phyloP scores from a whole-genome alignment of 35 echinoderm and acorn worm species.

The Strongylocentrotus purpuratus region DNA sequence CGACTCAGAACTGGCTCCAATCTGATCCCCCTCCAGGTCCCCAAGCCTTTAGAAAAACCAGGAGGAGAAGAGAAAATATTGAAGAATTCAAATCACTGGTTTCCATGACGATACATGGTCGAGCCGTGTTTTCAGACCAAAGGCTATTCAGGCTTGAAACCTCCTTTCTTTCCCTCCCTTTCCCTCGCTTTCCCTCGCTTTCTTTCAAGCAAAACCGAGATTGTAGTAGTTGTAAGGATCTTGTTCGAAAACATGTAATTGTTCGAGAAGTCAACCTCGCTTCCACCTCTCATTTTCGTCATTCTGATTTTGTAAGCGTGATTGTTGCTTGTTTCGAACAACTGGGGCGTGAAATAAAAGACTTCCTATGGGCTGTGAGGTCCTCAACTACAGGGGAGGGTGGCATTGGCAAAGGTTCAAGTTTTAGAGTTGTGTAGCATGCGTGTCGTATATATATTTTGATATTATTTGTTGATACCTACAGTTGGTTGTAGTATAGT shows the following conservation, averaged over 20 bases:
- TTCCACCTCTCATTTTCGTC: background rate
- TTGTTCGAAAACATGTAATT: background rate
- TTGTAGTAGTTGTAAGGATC: background rate
- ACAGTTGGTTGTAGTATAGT: too few relatives aligned
- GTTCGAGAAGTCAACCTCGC: background rate
- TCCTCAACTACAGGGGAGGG: background rate
- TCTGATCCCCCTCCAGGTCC: slow-evolving; percentile 3
- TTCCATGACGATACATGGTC: background rate
- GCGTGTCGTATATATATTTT: background rate
- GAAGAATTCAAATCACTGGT: background rate
- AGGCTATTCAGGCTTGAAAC: background rate
- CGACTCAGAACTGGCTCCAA: background rate
- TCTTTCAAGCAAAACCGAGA: background rate
- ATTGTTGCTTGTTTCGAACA: background rate
- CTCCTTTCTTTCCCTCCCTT: too few relatives aligned
- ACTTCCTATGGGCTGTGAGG: background rate
- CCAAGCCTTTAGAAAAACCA: background rate
- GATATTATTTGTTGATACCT: background rate
- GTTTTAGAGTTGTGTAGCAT: background rate
- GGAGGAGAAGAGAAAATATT: background rate
- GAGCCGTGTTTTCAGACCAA: slow-evolving; percentile 27
- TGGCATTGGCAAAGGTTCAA: background rate
- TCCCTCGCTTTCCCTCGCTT: background rate
- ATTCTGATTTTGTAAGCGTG: background rate
- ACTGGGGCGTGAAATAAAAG: slow-evolving; percentile 42